phyloP scores from a whole-genome alignment of 2,797 vertebrate species.

The Anolis apletophallus region DNA sequence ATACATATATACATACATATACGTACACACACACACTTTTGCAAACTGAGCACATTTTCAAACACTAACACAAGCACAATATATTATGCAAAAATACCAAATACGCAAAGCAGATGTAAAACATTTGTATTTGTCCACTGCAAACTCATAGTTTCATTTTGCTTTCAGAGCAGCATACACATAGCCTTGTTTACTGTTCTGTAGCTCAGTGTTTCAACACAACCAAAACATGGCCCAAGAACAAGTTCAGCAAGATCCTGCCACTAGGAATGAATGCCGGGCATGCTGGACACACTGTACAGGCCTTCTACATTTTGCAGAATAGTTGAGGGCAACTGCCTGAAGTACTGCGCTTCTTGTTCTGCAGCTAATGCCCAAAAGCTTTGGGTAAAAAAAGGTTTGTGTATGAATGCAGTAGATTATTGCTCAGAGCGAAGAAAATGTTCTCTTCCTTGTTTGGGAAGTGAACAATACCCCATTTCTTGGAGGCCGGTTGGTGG shows the following conservation, averaged over 20 bases:
- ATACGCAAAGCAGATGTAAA: background rate
- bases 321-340: background rate
- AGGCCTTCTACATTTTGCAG: background rate
- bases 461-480: background rate
- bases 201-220: background rate
- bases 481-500: background rate
- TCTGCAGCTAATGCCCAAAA: background rate
- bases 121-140: background rate
- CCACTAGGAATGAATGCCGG: background rate
- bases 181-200: background rate
- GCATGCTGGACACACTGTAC: background rate
- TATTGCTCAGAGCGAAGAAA: background rate
- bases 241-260: background rate
- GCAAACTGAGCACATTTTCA: background rate
- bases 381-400: background rate
- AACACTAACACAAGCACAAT: background rate
- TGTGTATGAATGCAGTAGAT: background rate
- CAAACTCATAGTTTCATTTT: background rate
- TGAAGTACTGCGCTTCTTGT: background rate
- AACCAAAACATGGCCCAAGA: no score
- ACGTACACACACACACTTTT: background rate
- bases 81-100: background rate
- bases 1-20: no score
- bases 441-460: conserved; percentile 2
- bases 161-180: background rate